Base-by-base conservation (phyloP, 53 echinoderm and acorn worm species). In the Arbacia lixula region DNA sequence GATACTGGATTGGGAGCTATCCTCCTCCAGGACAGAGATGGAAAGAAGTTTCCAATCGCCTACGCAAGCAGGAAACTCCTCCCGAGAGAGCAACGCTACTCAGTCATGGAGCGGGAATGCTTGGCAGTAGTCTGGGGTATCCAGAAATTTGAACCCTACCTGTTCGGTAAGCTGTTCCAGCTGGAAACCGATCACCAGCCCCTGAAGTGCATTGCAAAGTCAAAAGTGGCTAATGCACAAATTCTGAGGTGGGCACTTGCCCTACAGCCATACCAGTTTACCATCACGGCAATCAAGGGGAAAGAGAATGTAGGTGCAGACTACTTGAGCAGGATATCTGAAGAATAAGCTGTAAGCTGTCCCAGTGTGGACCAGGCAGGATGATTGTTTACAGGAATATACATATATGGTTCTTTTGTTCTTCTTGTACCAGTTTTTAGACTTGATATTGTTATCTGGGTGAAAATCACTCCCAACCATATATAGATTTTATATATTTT, bases 231-330 rank as follows among this genome's bases (percentile, higher is more conserved):
- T 16, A 87, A 91, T 24, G 53, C 51, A 2, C 60, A 88, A 14
- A 76, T 91, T 36, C 87, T 91, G 87, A 87, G 91, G 33, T 86
- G 86, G 90, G 86, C 91, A 12, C 79, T 90, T 1, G 71, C 87
- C 22, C 65, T 86, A 5, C 89, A 89, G 53, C 84, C 83, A 4
- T 90, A 53, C 43, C 32, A 84, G 26, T 71, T 83, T 50, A 81
- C 54, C 38, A 71, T 85, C 8, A 56, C 69, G 54, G 77, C 79
- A 3, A 85, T 87, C 31, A 71, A 76, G 32, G 91, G 91, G 4
- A 53, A 72, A n/a, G 88, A 88, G 8, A 91, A 91, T 38, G 84
- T 84, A 33, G 91, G 88, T 21, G 91, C 88, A 32, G 91, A 91
- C 53, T 91, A 64, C 56, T 43, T 85, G 60, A 91, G 88, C n/a